Base-by-base conservation (phyloP, 2,113 vertebrate genomes). In the Enhydra lutris region DNA sequence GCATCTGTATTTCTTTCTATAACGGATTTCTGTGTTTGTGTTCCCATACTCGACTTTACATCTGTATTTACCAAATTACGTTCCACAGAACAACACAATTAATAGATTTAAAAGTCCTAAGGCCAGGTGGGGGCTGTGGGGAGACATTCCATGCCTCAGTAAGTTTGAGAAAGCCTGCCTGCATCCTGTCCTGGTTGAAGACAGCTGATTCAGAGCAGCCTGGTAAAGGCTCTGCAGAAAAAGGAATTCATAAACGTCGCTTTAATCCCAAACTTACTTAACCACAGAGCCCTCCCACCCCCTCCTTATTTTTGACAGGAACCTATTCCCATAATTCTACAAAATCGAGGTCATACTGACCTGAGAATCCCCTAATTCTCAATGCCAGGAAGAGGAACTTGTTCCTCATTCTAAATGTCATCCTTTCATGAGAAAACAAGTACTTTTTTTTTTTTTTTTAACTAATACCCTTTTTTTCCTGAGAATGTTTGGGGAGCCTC, bases 361-460 rank as follows among this genome's bases (percentile, higher is more conserved):
- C 61, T 15, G 13, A 88, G 87, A 84, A 76, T 82, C 39, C n/a
- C 85, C 81, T 86, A 69, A 65, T 47, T 82, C 34, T 91, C 63
- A 81, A 3, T 93, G 76, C 55, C 63, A 93, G 85, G 45, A 78
- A 73, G 21, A 4, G 26, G 59, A 23, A 20, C 55, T 59, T 45
- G 47, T 42, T 71, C 71, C 88, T 95, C 82, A 50, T 82, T 76
- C 82, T 24, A 7, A 91, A 97, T 47, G 76, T 81, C 31, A 67
- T 42, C 78, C 11, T 47, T 89, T 42, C 47, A 29, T 3, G 69
- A 87, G 87, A 94, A 94, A 79, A 91, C 20, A 89, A 71, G 50
- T 8, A 3, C 42, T 6, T 55, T 34, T 39, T 42, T 65, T 57
- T 23, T 21, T 14, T 34, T 17, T 52, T 69, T 18, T 52, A 91